Evolutionary conservation across 2,113 vertebrate species (phyloP).

Genomic region (Phasianus colchicus): DNA sequence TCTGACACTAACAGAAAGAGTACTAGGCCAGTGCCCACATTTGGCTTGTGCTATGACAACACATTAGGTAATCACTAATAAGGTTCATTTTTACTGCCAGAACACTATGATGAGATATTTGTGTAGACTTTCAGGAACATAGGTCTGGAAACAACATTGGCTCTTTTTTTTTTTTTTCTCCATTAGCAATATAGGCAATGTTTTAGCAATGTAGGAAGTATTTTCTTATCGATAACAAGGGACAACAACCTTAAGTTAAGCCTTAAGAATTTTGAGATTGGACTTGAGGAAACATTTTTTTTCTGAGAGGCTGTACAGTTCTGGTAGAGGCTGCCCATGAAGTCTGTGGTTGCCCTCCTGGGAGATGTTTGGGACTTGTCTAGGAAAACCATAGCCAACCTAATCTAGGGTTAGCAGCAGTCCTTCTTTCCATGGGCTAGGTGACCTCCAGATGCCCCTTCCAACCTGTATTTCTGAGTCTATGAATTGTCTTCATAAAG

Average conservation of each 20-base stretch:
- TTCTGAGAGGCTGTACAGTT: not conserved
- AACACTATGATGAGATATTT: not conserved
- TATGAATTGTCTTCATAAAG: not conserved
- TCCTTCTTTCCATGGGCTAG: not conserved
- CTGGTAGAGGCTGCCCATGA: not conserved
- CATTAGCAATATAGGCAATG: not conserved
- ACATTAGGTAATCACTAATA: not conserved
- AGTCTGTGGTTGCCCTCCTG: not conserved
- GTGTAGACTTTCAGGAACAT: not conserved
- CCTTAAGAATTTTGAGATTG: not conserved
- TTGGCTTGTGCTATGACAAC: not conserved
- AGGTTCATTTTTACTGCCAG: not conserved
- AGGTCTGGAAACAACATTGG: not conserved
- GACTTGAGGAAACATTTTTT: not conserved
- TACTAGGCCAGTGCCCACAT: not conserved
- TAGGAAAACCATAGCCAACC: not conserved
- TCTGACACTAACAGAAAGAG: not conserved
- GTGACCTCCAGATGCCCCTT: not conserved
- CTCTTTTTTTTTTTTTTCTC: not conserved
- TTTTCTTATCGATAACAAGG: not conserved
- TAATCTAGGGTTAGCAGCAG: not conserved
- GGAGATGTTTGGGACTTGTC: not conserved
- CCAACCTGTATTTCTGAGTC: not conserved
- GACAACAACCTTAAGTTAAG: not conserved
- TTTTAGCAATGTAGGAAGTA: not conserved